Conservation (phyloP, 2,797 vertebrate genomes). For the Rhinogobio ventralis region DNA sequence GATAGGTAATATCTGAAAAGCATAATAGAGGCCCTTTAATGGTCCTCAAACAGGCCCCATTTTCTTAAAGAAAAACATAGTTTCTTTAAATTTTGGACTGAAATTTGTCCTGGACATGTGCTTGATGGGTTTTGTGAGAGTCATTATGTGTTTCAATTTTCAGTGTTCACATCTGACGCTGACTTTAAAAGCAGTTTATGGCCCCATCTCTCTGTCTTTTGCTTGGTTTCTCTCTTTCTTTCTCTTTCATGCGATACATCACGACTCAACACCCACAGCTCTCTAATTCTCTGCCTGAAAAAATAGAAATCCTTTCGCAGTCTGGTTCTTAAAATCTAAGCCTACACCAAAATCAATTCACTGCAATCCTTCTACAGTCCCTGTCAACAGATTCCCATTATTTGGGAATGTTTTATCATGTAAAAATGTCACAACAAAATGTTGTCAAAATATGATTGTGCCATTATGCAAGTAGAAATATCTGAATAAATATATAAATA, state of each 20-base stretch:
- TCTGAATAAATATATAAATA: neutral
- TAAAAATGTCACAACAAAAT: neutral
- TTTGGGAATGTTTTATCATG: neutral
- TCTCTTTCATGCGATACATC: slow-evolving; percentile 48
- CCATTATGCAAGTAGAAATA: neutral
- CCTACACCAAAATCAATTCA: slow-evolving; percentile 63
- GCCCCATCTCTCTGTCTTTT: neutral
- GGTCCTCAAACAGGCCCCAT: neutral
- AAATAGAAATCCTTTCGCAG: slow-evolving; percentile 44
- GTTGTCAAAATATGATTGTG: neutral
- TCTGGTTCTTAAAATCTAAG: slow-evolving; percentile 51
- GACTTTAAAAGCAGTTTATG: slow-evolving; percentile 18
- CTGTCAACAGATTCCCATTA: slow-evolving; percentile 15
- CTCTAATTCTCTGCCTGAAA: slow-evolving; percentile 57
- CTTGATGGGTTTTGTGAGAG: neutral
- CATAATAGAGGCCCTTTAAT: neutral
- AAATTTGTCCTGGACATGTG: neutral
- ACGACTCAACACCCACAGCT: slow-evolving; percentile 63
- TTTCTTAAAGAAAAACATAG: neutral
- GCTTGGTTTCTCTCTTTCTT: slow-evolving; percentile 1
- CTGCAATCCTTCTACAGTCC: slow-evolving; percentile 51
- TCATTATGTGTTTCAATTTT: neutral
- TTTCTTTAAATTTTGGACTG: neutral
- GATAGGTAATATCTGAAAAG: neutral
- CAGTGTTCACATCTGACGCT: neutral